Conservation (phyloP, 2,797 vertebrate species). For the Chiroxiphia lanceolata region DNA sequence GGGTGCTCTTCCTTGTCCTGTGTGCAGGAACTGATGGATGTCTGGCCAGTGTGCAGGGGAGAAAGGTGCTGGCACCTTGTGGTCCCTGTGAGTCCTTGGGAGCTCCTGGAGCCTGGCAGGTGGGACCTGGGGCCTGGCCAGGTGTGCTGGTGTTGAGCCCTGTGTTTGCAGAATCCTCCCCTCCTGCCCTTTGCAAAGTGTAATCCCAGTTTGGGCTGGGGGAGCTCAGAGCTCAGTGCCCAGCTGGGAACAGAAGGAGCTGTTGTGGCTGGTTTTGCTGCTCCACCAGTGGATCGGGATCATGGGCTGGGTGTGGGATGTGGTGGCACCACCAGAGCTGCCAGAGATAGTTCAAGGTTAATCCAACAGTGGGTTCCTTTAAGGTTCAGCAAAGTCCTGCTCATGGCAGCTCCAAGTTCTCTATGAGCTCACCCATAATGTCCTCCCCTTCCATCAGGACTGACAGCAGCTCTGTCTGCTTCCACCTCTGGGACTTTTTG, state of each 20-base stretch:
- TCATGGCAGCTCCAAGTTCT: not conserved
- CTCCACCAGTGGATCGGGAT: not conserved
- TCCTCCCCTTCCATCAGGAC: not conserved
- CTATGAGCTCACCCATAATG: not conserved
- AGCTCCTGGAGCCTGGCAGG: not conserved
- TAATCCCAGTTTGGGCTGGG: not conserved
- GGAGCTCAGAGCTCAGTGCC: not conserved
- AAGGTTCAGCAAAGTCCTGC: not conserved
- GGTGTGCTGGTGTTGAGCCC: not conserved
- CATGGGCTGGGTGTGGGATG: not conserved
- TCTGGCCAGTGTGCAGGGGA: not conserved
- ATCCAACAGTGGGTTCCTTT: not conserved
- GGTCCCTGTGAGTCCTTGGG: not conserved
- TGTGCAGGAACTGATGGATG: not conserved
- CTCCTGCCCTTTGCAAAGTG: not conserved
- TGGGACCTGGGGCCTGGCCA: not conserved
- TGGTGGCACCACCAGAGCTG: not conserved
- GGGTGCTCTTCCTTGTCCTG: not conserved
- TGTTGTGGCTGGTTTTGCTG: not conserved
- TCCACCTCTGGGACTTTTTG: not conserved
- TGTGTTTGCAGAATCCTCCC: not conserved
- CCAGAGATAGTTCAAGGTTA: not conserved
- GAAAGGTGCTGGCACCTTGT: not conserved
- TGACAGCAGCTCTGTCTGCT: not conserved
- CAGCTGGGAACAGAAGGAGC: not conserved